These are phyloP conservation scores for Liasis olivaceus DNA, from an alignment of 2,797 vertebrate species.

Conservation along the genomic window DNA sequence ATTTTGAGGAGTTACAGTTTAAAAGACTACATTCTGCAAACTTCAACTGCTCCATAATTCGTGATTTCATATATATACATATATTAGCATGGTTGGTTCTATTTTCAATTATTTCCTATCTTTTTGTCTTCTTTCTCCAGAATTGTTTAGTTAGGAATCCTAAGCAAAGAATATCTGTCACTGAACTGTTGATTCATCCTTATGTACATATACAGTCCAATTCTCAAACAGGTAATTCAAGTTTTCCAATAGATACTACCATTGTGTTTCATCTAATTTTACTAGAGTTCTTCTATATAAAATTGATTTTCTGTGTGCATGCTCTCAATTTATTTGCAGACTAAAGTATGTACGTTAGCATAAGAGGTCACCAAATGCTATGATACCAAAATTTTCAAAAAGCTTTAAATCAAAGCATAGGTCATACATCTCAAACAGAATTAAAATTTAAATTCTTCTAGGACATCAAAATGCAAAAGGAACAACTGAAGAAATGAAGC, in stretches of 20 bases:
- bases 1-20: neutral
- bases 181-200: conserved; percentile 86
- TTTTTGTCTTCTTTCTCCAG: conserved; percentile 66
- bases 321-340: neutral
- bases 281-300: neutral
- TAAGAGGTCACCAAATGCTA: neutral
- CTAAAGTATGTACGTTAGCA: neutral
- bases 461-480: conserved; percentile 63
- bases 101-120: neutral
- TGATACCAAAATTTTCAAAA: neutral
- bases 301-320: neutral
- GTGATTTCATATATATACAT: neutral
- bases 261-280: neutral
- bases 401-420: neutral
- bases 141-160: conserved; percentile 89
- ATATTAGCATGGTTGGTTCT: neutral
- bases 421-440: neutral
- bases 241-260: conserved; percentile 9
- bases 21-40: neutral
- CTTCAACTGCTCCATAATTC: neutral
- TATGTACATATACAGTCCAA: conserved; percentile 88
- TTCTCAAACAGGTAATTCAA: conserved; percentile 77
- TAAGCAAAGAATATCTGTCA: conserved; percentile 88
- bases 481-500: conserved; percentile 82
- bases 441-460: conserved; percentile 52